Evolutionary conservation across 2,888 invertebrate species (phyloP), one percentile per base, ranked within the genome.

Genomic region (Hyalella azteca): DNA sequence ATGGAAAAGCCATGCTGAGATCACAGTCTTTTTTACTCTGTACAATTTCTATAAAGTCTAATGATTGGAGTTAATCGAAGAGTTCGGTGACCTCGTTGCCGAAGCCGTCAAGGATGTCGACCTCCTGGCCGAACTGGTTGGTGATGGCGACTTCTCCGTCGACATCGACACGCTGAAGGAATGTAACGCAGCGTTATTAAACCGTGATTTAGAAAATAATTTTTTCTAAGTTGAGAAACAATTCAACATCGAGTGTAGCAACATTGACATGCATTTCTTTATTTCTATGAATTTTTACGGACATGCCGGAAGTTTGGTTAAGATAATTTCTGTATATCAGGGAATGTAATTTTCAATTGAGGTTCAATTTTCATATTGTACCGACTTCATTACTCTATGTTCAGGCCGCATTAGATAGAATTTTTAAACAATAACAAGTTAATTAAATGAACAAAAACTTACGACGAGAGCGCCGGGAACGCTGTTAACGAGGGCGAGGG

Each of bases 391-490:
- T n/a, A n/a, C n/a, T n/a, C n/a, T n/a, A n/a, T n/a, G n/a, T n/a
- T n/a, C n/a, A n/a, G n/a, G n/a, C n/a, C n/a, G n/a, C n/a, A n/a
- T n/a, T n/a, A n/a, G 11, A 45, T 45, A 45, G 45, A 9, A 45
- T 45, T 45, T 45, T 45, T 45, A 45, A 15, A 15, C 15, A 45
- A 45, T 15, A 15, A 45, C 9, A 15, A 11, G 11, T 11, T 15
- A 15, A 45, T 15, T 11, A 45, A 45, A 45, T 45, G 9, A 45
- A 11, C 45, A 45, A 45, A 77, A 15, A 82, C 81, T 82, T 78
- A 82, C 81, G 29, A 82, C 75, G 9, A 80, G 73, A 45, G 73
- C 73, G n/a, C 60, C 78, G 15, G 80, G 78, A 32, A 54, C 54
- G 19, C 36, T 15, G 36, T 78, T 60, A 60, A 73, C 78, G 39